Conservation (phyloP, 1,140 invertebrate genomes). For the Dreissena rostriformis region DNA sequence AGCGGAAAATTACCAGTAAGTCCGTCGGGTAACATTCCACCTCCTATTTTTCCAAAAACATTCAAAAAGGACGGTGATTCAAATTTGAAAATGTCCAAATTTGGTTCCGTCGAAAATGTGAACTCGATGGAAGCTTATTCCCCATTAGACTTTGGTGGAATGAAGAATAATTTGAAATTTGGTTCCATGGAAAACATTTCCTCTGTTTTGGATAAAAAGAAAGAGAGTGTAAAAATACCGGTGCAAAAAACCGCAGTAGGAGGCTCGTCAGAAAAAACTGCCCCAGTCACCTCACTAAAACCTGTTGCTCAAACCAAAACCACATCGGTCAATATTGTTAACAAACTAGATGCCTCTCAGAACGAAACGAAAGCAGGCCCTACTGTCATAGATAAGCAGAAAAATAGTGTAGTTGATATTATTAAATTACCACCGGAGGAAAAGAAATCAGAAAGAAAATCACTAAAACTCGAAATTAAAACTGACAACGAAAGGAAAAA, state of each 20-base stretch:
- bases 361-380: slow-evolving; percentile 38
- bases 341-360: slow-evolving; percentile 44
- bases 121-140: background rate
- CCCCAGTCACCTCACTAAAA: background rate
- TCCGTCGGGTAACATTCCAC: slow-evolving; percentile 42
- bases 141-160: background rate
- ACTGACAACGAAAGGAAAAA: background rate
- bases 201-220: slow-evolving; percentile 22
- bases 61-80: slow-evolving; percentile 8
- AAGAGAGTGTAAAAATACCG: slow-evolving; percentile 13
- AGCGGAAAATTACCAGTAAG: slow-evolving; percentile 16
- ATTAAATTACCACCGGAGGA: slow-evolving; percentile 1
- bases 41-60: slow-evolving; percentile 22
- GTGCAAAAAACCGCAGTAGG: slow-evolving; percentile 25
- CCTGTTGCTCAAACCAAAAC: background rate
- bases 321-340: background rate
- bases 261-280: slow-evolving; percentile 23
- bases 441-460: slow-evolving; percentile 4
- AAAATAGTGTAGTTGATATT: slow-evolving; percentile 33
- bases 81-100: slow-evolving; percentile 33
- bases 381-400: slow-evolving; percentile 38
- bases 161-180: slow-evolving; percentile 40
- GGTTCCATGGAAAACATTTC: slow-evolving; percentile 53
- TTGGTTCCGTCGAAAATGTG: slow-evolving; percentile 50
- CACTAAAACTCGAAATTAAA: background rate